phyloP scores from a whole-genome alignment of 2,113 vertebrate genomes.

The Lates calcarifer region DNA sequence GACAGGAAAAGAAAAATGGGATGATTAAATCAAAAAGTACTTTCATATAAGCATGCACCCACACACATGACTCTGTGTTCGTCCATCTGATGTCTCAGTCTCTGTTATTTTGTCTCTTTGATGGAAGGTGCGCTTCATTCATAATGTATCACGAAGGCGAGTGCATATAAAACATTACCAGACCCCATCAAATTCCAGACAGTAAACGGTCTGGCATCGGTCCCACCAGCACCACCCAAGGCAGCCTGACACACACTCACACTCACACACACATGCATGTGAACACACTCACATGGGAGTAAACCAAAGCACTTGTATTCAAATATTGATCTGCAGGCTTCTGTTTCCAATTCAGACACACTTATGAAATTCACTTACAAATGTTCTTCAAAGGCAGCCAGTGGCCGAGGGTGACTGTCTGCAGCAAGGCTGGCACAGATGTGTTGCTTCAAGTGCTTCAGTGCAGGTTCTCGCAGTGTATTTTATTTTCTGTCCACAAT shows the following conservation, averaged over 20 bases:
- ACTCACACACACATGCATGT: neutral
- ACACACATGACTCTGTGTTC: neutral
- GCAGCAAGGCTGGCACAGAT: neutral
- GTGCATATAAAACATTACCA: conserved; percentile 67
- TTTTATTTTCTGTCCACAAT: neutral
- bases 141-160: conserved; percentile 67
- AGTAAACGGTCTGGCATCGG: conserved; percentile 65
- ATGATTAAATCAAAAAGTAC: conserved; percentile 5
- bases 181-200: conserved; percentile 74
- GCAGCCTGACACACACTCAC: conserved; percentile 37
- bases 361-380: conserved; percentile 65
- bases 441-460: neutral
- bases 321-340: conserved; percentile 76
- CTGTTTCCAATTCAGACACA: conserved; percentile 67
- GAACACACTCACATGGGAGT: conserved; percentile 48
- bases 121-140: conserved; percentile 70
- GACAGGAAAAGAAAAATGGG: neutral
- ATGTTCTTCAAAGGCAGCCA: conserved; percentile 46
- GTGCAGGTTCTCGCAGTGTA: neutral
- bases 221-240: conserved; percentile 64
- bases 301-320: conserved; percentile 72
- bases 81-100: conserved; percentile 11
- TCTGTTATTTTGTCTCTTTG: conserved; percentile 44
- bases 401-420: conserved; percentile 23
- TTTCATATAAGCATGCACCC: conserved; percentile 7